A percentile compares a stretch with the other conserved stretches of the same genome.
These are phyloP conservation scores for Rhopilema esculentum DNA, from an alignment of 30 jellyfish, hydroid and myxozoan genomes.

Conservation along the genomic window DNA sequence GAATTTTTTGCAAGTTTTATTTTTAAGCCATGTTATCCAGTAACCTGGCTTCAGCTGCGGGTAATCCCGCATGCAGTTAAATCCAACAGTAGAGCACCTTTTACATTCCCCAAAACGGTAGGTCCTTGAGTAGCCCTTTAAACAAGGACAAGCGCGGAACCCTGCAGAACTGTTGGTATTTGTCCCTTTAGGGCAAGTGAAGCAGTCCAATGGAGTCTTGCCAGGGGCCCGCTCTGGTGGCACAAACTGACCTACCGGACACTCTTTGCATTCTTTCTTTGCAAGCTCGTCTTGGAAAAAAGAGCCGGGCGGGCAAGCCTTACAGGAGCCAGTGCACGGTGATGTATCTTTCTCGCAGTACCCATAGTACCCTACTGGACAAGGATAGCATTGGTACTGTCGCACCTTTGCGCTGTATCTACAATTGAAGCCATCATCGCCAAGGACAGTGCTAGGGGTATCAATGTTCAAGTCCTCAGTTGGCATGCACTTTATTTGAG, in stretches of 20 bases:
- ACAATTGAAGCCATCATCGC: conserved; percentile 55
- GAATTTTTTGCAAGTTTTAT: not conserved
- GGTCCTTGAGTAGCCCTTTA: conserved; percentile 45
- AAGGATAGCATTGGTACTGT: conserved; percentile 32
- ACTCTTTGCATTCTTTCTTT: conserved; percentile 35
- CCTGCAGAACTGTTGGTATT: conserved; percentile 62
- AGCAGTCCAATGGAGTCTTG: conserved; percentile 40
- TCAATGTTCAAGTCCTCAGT: not conserved
- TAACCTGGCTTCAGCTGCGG: conserved; percentile 28
- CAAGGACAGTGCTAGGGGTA: not conserved
- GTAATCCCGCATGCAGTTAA: conserved; percentile 37
- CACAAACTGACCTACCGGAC: conserved; percentile 69
- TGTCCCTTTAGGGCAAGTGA: conserved; percentile 69
- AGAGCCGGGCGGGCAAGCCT: conserved; percentile 69
- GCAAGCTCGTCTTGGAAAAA: conserved; percentile 73
- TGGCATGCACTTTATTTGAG: conserved; percentile 50
- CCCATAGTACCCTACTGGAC: conserved; percentile 48
- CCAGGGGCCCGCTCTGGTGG: conserved; percentile 57
- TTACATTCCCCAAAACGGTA: conserved; percentile 52
- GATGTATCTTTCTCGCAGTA: not conserved
- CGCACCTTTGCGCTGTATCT: no score
- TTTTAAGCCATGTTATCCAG: conserved; percentile 55
- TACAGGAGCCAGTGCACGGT: not conserved
- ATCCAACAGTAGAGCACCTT: conserved; percentile 29
- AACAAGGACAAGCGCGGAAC: conserved; percentile 60